Conservation (phyloP, 2,888 invertebrate species). For the Gymnosoma rotundatum region DNA sequence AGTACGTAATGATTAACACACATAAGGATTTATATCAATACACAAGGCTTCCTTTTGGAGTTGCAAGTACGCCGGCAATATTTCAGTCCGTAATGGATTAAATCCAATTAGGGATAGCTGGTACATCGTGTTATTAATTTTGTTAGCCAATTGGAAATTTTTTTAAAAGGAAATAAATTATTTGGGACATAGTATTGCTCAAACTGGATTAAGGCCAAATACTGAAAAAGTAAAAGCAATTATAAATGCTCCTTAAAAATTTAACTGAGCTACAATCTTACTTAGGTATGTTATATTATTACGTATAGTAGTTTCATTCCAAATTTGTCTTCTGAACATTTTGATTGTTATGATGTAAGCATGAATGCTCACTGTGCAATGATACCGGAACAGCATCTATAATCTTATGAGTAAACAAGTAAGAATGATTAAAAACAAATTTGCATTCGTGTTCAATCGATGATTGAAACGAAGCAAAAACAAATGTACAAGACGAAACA, state of each 20-base stretch:
- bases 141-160: neutral
- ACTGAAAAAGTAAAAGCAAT: neutral
- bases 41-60: neutral
- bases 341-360: too few species aligned
- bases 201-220: neutral
- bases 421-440: neutral
- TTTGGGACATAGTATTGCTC: neutral
- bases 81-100: neutral
- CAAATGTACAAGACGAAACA: too few species aligned
- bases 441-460: neutral
- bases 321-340: constrained; percentile 1
- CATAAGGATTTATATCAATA: neutral
- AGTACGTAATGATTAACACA: too few species aligned
- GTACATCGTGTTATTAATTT: neutral
- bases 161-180: neutral
- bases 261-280: constrained; percentile 10
- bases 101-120: neutral
- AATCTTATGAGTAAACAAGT: too few species aligned
- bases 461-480: too few species aligned
- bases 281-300: constrained; percentile 16
- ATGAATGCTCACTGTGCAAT: too few species aligned
- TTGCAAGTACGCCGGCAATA: neutral
- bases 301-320: neutral
- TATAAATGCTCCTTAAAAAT: constrained; percentile 16
- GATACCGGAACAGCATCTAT: too few species aligned